A percentile compares a stretch with the other conserved stretches of the same genome.
phyloP scores from a whole-genome alignment of 2,888 invertebrate species.

The Drosophila prostipennis region DNA sequence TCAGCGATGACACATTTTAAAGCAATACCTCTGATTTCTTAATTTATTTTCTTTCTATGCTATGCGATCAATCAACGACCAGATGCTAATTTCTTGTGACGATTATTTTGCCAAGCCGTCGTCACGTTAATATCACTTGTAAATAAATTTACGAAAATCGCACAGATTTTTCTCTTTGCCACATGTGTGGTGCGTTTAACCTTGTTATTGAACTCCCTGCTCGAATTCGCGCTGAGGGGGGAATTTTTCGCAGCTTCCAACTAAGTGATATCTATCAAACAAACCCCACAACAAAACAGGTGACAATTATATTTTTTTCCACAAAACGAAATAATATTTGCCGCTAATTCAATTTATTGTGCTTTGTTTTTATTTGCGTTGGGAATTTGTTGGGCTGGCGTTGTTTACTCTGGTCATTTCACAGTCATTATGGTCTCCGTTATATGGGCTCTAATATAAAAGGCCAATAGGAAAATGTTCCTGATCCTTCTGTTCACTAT shows the following conservation, averaged over 20 bases:
- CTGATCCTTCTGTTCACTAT: neutral
- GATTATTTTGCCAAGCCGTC: slow-evolving; percentile 51
- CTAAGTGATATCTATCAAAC: slow-evolving; percentile 52
- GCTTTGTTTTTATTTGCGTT: slow-evolving; percentile 56
- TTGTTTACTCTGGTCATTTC: slow-evolving; percentile 50
- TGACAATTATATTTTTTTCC: slow-evolving; percentile 48
- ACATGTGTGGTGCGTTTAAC: slow-evolving; percentile 40
- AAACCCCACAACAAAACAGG: slow-evolving; percentile 41
- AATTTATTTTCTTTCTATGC: slow-evolving; percentile 29
- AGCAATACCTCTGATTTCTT: slow-evolving; percentile 24
- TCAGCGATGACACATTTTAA: slow-evolving; percentile 2
- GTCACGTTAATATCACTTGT: slow-evolving; percentile 29
- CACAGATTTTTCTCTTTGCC: slow-evolving; percentile 19
- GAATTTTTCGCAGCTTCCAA: slow-evolving; percentile 48
- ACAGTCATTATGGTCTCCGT: slow-evolving; percentile 45
- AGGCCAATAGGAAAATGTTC: slow-evolving; percentile 1
- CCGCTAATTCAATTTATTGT: slow-evolving; percentile 68
- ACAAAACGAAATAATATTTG: slow-evolving; percentile 38
- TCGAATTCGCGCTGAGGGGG: neutral
- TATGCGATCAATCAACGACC: slow-evolving; percentile 43
- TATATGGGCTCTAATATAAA: slow-evolving; percentile 11
- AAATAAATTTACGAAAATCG: slow-evolving; percentile 40
- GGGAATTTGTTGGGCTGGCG: slow-evolving; percentile 42
- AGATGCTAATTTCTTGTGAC: slow-evolving; percentile 64
- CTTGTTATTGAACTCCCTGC: slow-evolving; percentile 71